Percentiles rank a stretch among this genome's conserved stretches.
Conservation (phyloP, 2,888 invertebrate species). For the Coelinius sp. region DNA sequence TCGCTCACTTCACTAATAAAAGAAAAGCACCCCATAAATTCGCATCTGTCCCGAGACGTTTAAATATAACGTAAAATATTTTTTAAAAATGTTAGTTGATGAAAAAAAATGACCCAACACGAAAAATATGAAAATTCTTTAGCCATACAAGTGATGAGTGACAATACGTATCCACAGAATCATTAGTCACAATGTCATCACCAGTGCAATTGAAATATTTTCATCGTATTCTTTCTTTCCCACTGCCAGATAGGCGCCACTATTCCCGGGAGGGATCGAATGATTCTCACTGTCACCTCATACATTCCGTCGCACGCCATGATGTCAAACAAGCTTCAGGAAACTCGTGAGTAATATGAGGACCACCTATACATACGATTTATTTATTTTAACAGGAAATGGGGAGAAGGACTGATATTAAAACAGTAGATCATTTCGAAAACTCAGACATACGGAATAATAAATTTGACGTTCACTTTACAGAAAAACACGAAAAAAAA, state of each 20-base stretch:
- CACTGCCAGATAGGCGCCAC: slow-evolving; percentile 14
- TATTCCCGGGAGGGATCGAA: slow-evolving; percentile 16
- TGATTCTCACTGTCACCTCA: slow-evolving; percentile 31
- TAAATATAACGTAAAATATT: not conserved
- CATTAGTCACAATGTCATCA: slow-evolving; percentile 69
- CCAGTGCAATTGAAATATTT: slow-evolving; percentile 66
- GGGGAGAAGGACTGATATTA: not conserved
- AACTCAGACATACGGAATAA: not conserved
- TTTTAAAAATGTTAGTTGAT: not conserved
- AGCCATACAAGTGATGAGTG: not conserved
- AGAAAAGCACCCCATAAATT: not conserved
- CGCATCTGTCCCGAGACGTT: not conserved
- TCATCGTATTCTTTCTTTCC: slow-evolving; percentile 21
- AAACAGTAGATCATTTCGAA: not conserved
- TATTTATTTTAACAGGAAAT: slow-evolving; percentile 10
- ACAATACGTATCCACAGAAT: slow-evolving; percentile 49
- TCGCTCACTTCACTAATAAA: not conserved
- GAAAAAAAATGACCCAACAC: not conserved
- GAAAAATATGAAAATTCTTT: slow-evolving; percentile 17
- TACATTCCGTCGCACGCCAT: slow-evolving; percentile 25
- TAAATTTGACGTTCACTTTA: not conserved
- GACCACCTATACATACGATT: not conserved
- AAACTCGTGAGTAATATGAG: slow-evolving; percentile 8
- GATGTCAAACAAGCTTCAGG: slow-evolving; percentile 13
- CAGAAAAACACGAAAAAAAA: not conserved